Conservation (phyloP, 2,797 vertebrate genomes). For the Spatula clypeata region DNA sequence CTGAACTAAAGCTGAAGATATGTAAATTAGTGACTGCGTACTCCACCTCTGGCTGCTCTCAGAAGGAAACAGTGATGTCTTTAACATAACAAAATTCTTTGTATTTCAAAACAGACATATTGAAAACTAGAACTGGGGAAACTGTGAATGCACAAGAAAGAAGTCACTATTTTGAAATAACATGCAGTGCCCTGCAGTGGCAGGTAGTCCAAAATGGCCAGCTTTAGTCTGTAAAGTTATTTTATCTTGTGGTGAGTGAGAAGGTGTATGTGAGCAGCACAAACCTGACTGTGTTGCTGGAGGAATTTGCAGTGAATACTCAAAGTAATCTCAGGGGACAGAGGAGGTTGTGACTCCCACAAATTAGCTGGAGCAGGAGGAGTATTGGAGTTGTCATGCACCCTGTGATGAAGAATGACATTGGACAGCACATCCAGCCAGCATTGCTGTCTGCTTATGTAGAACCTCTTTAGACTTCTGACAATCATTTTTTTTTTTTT, state of each 20-base stretch:
- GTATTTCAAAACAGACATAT: background rate
- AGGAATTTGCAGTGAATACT: background rate
- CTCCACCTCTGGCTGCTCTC: background rate
- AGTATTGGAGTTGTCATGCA: background rate
- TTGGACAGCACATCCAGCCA: background rate
- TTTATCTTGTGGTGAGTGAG: background rate
- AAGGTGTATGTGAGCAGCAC: background rate
- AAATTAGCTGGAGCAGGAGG: rapidly evolving
- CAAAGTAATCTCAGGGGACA: background rate
- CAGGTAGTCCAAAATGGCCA: background rate
- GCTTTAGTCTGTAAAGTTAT: background rate
- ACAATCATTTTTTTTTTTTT: background rate
- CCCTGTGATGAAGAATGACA: background rate
- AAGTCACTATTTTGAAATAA: background rate
- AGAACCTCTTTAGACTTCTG: background rate
- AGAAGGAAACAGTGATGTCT: background rate
- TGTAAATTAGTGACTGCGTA: background rate
- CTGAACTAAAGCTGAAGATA: background rate
- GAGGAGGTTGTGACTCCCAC: background rate
- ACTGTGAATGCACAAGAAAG: background rate
- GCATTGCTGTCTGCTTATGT: background rate
- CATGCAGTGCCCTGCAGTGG: background rate
- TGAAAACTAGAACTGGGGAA: background rate
- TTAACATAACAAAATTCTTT: background rate
- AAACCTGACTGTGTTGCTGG: background rate